phyloP scores from a whole-genome alignment of 2,888 invertebrate species.

The Sepioteuthis lessoniana region DNA sequence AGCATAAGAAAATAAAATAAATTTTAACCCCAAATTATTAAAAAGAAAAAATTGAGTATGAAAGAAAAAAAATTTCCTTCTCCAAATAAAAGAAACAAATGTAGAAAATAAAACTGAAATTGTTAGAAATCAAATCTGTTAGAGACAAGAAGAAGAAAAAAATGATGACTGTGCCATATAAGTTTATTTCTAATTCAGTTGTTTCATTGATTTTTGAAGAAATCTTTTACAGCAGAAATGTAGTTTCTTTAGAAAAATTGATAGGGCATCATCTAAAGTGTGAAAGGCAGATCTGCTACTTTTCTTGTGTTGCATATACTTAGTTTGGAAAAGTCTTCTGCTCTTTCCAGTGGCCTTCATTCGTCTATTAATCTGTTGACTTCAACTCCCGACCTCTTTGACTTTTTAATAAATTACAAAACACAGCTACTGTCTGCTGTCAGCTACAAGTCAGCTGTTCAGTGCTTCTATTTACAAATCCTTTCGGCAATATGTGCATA shows the following conservation, averaged over 20 bases:
- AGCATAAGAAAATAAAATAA: too few relatives aligned
- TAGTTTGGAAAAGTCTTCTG: neutral
- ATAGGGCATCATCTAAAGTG: conserved; percentile 16
- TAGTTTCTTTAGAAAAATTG: neutral
- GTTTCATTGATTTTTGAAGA: neutral
- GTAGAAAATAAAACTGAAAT: neutral
- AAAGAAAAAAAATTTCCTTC: neutral
- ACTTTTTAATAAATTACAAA: neutral
- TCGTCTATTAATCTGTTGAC: neutral
- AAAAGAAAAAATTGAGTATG: too few relatives aligned
- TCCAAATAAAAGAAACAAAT: neutral
- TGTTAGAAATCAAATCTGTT: neutral
- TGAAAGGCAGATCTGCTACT: neutral
- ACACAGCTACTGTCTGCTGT: neutral
- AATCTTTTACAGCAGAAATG: neutral
- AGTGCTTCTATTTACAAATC: neutral
- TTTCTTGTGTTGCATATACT: neutral
- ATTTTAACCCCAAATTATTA: too few relatives aligned
- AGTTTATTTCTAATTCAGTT: neutral
- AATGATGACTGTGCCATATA: neutral
- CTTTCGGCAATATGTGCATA: neutral
- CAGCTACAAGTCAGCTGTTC: neutral
- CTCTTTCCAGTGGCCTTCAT: neutral
- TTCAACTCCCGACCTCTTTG: neutral
- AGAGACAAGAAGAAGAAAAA: neutral